A percentile compares a stretch with the other conserved stretches of the same genome.
phyloP scores from a whole-genome alignment of 1,140 invertebrate species.

The Muscidifurax raptorellus region DNA sequence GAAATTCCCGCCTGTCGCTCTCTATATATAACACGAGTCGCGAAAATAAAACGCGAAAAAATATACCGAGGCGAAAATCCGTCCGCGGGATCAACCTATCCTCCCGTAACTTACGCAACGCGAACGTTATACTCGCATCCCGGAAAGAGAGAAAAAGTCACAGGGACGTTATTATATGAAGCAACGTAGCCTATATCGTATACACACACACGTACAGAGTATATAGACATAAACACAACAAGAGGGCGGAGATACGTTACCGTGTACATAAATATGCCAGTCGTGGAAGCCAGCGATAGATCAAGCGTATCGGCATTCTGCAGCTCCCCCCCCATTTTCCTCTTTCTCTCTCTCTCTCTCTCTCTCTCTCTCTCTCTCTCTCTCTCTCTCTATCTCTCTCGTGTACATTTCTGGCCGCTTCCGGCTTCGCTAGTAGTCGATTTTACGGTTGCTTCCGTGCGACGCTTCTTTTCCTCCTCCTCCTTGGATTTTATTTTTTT shows the following conservation, averaged over 20 bases:
- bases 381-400: too few relatives aligned
- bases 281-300: constrained; percentile 15
- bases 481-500: neutral
- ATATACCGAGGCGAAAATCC: neutral
- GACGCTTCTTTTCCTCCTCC: neutral
- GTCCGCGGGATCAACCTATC: neutral
- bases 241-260: neutral
- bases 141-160: neutral
- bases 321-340: neutral
- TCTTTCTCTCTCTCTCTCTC: neutral
- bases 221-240: constrained; percentile 18
- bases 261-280: constrained; percentile 44
- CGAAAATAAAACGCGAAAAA: neutral
- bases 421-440: neutral
- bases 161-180: neutral
- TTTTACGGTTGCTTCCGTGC: neutral
- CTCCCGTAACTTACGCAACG: neutral
- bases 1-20: neutral
- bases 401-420: neutral
- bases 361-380: neutral
- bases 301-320: constrained; percentile 32
- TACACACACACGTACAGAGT: neutral
- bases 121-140: neutral
- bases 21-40: too few relatives aligned
- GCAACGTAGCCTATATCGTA: neutral